phyloP scores from a whole-genome alignment of 2,797 vertebrate genomes.

The Syngnathus rostellatus region DNA sequence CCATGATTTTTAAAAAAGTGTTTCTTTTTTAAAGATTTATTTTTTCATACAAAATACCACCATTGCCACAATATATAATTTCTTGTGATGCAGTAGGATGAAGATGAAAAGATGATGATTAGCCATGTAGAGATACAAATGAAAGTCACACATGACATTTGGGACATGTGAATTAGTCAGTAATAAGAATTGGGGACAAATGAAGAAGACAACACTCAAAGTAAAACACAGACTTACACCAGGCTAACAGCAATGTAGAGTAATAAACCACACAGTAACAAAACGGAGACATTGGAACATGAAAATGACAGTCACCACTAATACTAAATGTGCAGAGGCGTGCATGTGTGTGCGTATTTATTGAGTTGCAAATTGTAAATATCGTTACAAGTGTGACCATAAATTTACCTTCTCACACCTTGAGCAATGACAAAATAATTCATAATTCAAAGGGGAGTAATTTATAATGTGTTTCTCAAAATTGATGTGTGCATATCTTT shows the following conservation, averaged over 20 bases:
- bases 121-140: background rate
- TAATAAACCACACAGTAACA: too few species aligned
- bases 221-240: background rate
- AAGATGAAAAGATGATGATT: conserved; percentile 13
- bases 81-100: conserved; percentile 18
- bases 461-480: background rate
- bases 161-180: background rate
- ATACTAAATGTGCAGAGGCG: background rate
- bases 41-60: background rate
- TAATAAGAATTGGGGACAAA: background rate
- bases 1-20: background rate
- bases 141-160: background rate
- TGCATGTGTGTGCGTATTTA: too few species aligned
- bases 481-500: background rate
- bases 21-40: too few species aligned
- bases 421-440: conserved; percentile 10
- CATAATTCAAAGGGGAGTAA: background rate
- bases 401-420: conserved; percentile 26
- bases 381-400: too few species aligned
- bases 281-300: background rate
- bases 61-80: conserved; percentile 2
- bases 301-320: background rate
- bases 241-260: background rate
- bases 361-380: too few species aligned
- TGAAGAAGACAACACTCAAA: background rate